These are phyloP conservation scores for Deroptyus accipitrinus DNA, from an alignment of 2,113 vertebrate species.

Conservation along the genomic window DNA sequence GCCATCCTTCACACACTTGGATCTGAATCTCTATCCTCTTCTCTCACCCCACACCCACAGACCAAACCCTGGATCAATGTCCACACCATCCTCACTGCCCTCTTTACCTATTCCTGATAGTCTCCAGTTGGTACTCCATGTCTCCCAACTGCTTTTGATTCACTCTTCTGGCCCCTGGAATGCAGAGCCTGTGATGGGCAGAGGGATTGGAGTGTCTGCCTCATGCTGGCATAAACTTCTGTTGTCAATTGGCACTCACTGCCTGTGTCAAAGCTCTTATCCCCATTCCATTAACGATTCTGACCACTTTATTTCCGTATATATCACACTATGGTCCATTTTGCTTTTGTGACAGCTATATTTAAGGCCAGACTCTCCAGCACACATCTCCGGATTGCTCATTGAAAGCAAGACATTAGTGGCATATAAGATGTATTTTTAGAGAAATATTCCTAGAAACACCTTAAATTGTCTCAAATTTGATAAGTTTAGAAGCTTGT, in stretches of 20 bases:
- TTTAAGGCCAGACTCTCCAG: not conserved
- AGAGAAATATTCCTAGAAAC: not conserved
- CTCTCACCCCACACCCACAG: fast-evolving
- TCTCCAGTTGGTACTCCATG: not conserved
- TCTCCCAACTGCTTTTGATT: not conserved
- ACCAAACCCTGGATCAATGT: not conserved
- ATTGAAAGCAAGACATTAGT: not conserved
- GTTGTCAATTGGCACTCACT: not conserved
- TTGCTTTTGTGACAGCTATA: not conserved
- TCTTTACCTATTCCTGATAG: not conserved
- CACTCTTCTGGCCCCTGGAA: not conserved
- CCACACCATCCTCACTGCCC: not conserved
- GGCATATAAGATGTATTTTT: not conserved
- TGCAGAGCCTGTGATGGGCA: fast-evolving
- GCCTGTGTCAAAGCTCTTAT: not conserved
- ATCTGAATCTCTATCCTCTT: not conserved
- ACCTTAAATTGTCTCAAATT: not conserved
- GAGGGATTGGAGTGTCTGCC: fast-evolving
- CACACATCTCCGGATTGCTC: not conserved
- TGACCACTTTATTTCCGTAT: not conserved
- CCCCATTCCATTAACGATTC: not conserved
- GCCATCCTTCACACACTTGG: not conserved
- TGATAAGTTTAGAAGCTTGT: not conserved
- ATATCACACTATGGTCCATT: not conserved
- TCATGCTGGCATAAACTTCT: not conserved